Conservation (phyloP, 2,888 invertebrate genomes). For the Hedychridium roseum region DNA sequence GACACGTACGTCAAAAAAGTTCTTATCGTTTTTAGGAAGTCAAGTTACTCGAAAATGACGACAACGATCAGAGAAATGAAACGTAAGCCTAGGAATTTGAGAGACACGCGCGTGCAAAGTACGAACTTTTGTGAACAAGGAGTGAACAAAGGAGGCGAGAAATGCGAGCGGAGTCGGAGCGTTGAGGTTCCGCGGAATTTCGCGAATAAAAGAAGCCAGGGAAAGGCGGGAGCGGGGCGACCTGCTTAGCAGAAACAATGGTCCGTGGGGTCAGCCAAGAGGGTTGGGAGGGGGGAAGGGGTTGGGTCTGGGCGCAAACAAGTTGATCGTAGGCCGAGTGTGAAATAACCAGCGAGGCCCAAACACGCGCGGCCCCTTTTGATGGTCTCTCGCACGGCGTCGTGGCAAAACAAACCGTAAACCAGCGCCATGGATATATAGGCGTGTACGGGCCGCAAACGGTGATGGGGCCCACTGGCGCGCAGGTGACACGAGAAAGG, state of each 20-base stretch:
- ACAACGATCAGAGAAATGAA: too few species aligned
- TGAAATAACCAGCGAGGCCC: constrained; percentile 40
- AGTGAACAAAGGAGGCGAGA: too few species aligned
- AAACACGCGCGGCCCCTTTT: constrained; percentile 30
- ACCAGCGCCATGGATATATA: constrained; percentile 1
- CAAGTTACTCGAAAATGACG: too few species aligned
- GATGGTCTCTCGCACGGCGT: constrained; percentile 15
- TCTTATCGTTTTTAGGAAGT: too few species aligned
- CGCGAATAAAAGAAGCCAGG: too few species aligned
- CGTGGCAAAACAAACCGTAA: constrained; percentile 30
- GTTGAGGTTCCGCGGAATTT: too few species aligned
- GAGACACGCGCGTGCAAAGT: too few species aligned
- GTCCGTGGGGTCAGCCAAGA: neutral
- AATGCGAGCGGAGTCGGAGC: too few species aligned
- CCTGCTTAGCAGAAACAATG: constrained; percentile 9
- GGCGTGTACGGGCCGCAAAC: constrained; percentile 1
- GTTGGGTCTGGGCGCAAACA: constrained; percentile 31
- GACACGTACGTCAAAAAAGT: too few species aligned
- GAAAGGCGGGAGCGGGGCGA: neutral
- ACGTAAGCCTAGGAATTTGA: too few species aligned
- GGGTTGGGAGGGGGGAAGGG: neutral
- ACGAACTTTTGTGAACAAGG: too few species aligned
- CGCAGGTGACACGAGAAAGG: constrained; percentile 23
- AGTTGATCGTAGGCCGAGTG: constrained; percentile 45
- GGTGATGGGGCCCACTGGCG: constrained; percentile 1